Base-by-base conservation (phyloP, 2,888 invertebrate species). In the Diplolepis rosae region DNA sequence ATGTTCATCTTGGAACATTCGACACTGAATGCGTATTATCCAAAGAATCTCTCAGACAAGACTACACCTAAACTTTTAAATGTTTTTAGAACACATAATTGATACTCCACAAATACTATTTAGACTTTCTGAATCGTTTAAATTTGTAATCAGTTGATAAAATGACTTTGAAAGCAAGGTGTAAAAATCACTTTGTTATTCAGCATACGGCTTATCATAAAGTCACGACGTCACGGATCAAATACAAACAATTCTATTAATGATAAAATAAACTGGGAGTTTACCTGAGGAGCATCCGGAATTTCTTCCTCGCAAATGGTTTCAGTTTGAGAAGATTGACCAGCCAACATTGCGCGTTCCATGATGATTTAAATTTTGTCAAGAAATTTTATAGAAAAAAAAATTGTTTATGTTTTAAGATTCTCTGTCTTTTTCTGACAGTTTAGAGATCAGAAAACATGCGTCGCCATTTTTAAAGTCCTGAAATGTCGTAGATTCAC, bases 261-360 rank as follows among this genome's bases (percentile, higher is more conserved):
- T 54, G 56, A 56, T 28, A 51, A 42, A 30, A 52, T 22, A 48
- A 48, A 48, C 22, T 11, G 22, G 48, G 22, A 22, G n/a, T 71
- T 52, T 82, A 86, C 85, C 84, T 85, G 85, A 45, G 85, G 70
- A 61, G 80, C 77, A 68, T 86, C 86, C 22, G 75, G 76, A 56
- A 80, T 72, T 75, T 85, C 85, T 68, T 78, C 78, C 73, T 84
- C 82, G 70, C 83, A 73, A 74, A 86, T 77, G 5, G 86, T 86
- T 75, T 85, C 85, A 35, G 85, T 85, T 71, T 84, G 85, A 39
- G 80, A 78, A 9, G 83, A 78, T 65, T 85, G 84, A 35, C 83
- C 83, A 35, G 85, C 80, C 80, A 85, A 84, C 48, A 73, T 69
- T 56, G 80, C 72, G 69, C 80, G 81, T 32, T 86, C 84, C 86